Conservation (phyloP, 2,797 vertebrate genomes). For the Eulemur mongoz region DNA sequence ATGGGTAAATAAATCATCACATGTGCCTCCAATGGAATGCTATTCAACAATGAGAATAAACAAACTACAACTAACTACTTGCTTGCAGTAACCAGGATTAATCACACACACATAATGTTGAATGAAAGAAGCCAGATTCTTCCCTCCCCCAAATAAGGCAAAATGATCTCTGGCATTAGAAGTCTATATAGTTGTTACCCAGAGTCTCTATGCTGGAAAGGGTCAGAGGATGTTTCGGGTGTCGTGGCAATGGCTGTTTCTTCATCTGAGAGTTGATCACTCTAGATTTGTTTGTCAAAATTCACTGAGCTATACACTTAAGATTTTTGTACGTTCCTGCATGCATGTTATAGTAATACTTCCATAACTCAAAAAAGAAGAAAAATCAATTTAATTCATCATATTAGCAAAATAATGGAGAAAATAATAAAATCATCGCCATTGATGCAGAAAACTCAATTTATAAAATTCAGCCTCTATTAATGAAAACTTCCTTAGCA, state of each 20-base stretch:
- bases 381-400: slow-evolving; percentile 41
- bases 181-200: background rate
- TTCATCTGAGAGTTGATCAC: background rate
- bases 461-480: slow-evolving; percentile 42
- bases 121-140: background rate
- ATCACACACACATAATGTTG: background rate
- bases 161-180: background rate
- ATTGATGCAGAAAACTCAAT: slow-evolving; percentile 45
- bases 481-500: slow-evolving; percentile 49
- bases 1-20: background rate
- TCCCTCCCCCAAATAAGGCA: background rate
- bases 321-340: background rate
- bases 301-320: background rate
- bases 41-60: background rate
- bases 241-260: background rate
- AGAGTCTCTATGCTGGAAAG: background rate
- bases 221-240: background rate
- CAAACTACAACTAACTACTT: background rate
- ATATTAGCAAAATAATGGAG: slow-evolving; percentile 46
- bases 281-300: background rate
- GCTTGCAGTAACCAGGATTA: background rate
- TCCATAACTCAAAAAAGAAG: background rate
- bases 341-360: background rate
- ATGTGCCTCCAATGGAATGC: background rate
- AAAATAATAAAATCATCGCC: slow-evolving; percentile 55